phyloP scores from a whole-genome alignment of 2,113 vertebrate genomes.

The Eurypyga helias region DNA sequence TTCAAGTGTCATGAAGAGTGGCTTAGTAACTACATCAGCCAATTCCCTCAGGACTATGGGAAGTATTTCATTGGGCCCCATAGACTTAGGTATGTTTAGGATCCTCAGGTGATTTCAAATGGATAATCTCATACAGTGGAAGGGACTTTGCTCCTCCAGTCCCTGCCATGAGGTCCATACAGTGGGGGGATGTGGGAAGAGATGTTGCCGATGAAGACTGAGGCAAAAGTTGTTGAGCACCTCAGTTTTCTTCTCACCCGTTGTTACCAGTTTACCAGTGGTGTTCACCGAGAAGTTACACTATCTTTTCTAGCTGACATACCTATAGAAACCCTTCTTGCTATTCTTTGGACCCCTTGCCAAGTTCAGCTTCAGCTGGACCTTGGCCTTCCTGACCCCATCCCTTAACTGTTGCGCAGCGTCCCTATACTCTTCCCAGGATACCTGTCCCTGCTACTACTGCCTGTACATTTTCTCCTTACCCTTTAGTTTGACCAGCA shows the following conservation, averaged over 20 bases:
- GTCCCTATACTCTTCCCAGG: neutral
- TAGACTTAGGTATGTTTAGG: neutral
- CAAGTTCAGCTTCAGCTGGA: accelerated
- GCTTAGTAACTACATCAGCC: no score
- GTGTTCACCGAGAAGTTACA: neutral
- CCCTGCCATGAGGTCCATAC: neutral
- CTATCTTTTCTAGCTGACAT: neutral
- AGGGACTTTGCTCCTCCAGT: neutral
- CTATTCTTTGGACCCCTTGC: neutral
- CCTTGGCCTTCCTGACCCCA: neutral
- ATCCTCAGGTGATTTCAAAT: neutral
- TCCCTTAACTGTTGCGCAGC: accelerated
- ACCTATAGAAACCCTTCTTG: neutral
- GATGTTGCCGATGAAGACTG: neutral
- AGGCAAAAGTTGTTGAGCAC: neutral
- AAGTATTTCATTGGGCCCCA: accelerated
- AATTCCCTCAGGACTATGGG: no score
- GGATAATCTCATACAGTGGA: neutral
- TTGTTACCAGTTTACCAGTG: neutral
- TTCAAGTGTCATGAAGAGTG: no score
- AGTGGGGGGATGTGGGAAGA: neutral
- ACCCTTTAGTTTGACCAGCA: neutral
- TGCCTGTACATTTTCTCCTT: neutral
- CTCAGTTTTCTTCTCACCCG: neutral
- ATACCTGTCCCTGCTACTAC: neutral